These are phyloP conservation scores for Larimichthys polyactis DNA, from an alignment of 2,113 vertebrate genomes.

Conservation along the genomic window DNA sequence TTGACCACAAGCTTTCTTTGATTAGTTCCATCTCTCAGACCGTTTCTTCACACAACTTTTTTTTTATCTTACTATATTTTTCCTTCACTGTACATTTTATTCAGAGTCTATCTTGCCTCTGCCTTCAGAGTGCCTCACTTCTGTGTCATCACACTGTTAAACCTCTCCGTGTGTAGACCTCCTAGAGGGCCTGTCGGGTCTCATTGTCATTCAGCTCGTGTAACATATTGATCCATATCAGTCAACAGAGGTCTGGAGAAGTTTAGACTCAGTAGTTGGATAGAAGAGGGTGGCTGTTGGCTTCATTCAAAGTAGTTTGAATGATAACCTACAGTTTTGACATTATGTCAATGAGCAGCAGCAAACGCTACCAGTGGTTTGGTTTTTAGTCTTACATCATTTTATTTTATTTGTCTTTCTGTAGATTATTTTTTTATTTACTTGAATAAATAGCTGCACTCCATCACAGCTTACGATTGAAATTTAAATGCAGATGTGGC, in stretches of 20 bases:
- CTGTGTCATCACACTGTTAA: too few relatives aligned
- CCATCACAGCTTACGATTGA: neutral
- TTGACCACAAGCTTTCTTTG: slow-evolving; percentile 27
- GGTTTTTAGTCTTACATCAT: neutral
- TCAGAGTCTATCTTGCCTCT: too few relatives aligned
- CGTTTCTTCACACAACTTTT: too few relatives aligned
- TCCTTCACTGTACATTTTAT: too few relatives aligned
- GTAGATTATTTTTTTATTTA: neutral
- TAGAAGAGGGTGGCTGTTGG: slow-evolving; percentile 40
- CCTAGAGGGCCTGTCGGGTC: slow-evolving; percentile 12
- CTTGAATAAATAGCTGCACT: neutral
- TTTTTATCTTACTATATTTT: too few relatives aligned
- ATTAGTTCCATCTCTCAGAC: too few relatives aligned
- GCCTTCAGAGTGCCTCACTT: too few relatives aligned
- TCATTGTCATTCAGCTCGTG: neutral
- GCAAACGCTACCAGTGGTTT: neutral
- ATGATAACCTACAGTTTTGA: slow-evolving; percentile 15
- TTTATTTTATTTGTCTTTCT: neutral
- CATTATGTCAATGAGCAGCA: neutral
- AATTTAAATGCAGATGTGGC: neutral
- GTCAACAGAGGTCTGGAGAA: slow-evolving; percentile 36
- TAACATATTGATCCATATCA: slow-evolving; percentile 6
- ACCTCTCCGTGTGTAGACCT: slow-evolving; percentile 59
- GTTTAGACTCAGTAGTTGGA: slow-evolving; percentile 25
- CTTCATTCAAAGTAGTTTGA: slow-evolving; percentile 42